These are phyloP conservation scores for Emys orbicularis DNA, from an alignment of 2,797 vertebrate genomes.

Conservation along the genomic window DNA sequence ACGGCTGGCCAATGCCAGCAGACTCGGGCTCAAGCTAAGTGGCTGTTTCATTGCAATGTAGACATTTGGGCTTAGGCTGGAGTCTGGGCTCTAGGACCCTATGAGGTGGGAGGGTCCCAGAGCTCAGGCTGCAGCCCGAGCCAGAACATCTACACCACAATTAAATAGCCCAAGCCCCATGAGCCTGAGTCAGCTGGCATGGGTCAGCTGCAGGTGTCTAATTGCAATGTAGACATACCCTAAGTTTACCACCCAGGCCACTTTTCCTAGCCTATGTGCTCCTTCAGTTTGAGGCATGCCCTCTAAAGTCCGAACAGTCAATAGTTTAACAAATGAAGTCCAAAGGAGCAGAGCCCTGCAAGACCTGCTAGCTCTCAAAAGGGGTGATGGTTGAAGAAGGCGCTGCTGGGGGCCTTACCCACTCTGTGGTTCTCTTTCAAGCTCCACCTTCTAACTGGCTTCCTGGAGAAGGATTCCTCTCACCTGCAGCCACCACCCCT, in stretches of 20 bases:
- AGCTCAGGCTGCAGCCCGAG: not conserved
- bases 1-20: not conserved
- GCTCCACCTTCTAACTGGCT: not conserved
- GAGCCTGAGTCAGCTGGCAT: not conserved
- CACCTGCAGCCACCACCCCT: not conserved
- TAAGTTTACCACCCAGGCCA: too few relatives aligned
- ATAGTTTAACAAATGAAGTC: not conserved
- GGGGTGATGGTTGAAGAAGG: not conserved
- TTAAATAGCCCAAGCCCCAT: not conserved
- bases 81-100: not conserved
- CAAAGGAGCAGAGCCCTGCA: too few relatives aligned
- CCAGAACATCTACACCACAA: not conserved
- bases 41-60: not conserved
- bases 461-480: not conserved
- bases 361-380: not conserved
- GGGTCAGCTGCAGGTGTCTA: not conserved
- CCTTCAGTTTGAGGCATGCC: not conserved
- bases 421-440: not conserved
- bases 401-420: not conserved
- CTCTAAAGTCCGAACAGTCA: not conserved
- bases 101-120: not conserved
- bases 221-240: not conserved
- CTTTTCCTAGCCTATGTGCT: too few relatives aligned
- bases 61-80: not conserved
- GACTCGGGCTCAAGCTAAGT: not conserved